phyloP scores from a whole-genome alignment of 2,888 invertebrate species.

The Acanthococcus lagerstroemiae region DNA sequence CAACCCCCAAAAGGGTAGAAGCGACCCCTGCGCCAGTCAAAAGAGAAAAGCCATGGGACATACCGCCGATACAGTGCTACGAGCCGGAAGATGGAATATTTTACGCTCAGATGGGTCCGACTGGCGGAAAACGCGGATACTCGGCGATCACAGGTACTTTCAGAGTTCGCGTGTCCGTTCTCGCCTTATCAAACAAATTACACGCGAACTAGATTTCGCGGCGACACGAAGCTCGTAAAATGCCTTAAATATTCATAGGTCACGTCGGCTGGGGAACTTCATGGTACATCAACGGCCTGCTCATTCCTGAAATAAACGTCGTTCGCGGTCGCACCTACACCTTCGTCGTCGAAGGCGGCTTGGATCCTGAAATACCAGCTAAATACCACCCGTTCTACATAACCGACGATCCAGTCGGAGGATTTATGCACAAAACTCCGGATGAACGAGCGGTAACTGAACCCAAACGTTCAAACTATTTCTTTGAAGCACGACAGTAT shows the following conservation, averaged over 20 bases:
- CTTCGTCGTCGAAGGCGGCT: conserved; percentile 78
- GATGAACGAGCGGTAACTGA: conserved; percentile 63
- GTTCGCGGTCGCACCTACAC: conserved; percentile 78
- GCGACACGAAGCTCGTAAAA: neutral
- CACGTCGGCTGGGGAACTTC: conserved; percentile 90
- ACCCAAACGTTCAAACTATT: neutral
- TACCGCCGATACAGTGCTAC: conserved; percentile 77
- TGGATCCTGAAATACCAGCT: conserved; percentile 65
- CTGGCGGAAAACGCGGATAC: conserved; percentile 81
- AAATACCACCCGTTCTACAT: conserved; percentile 89
- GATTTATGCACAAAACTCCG: conserved; percentile 70
- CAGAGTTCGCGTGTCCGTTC: too few species aligned
- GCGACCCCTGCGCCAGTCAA: conserved; percentile 40
- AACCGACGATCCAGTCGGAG: conserved; percentile 84
- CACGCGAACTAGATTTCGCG: neutral
- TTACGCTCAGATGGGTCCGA: conserved; percentile 88
- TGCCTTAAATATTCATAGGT: conserved; percentile 48
- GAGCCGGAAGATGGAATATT: conserved; percentile 85
- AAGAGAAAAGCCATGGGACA: conserved; percentile 61
- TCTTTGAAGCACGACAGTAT: neutral
- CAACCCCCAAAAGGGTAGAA: conserved; percentile 20
- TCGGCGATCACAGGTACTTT: conserved; percentile 79
- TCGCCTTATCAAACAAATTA: neutral
- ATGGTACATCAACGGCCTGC: conserved; percentile 87
- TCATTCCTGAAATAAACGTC: conserved; percentile 83